Percentiles rank a stretch among this genome's conserved stretches.
Conservation (phyloP, 2,113 vertebrate genomes). For the Prochilodus magdalenae region DNA sequence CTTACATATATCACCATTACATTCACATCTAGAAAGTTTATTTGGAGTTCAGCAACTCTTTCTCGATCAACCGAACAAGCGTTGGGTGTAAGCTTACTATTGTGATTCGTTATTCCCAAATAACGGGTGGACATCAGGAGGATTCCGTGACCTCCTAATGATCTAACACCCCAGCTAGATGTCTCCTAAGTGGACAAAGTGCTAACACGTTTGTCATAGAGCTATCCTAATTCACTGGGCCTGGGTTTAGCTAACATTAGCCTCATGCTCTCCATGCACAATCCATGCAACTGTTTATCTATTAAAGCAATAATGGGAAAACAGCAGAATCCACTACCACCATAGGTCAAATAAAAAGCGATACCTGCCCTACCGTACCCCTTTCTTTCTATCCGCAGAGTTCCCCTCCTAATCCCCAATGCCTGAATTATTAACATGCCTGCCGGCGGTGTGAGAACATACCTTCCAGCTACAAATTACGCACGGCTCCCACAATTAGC, state of each 20-base stretch:
- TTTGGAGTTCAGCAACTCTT: no score
- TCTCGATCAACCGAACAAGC: no score
- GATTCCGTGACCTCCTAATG: no score
- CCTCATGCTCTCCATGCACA: neutral
- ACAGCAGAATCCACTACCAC: neutral
- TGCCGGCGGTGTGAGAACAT: conserved; percentile 58
- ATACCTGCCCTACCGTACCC: neutral
- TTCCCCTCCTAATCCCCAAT: conserved; percentile 51
- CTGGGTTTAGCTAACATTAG: neutral
- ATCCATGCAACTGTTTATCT: neutral
- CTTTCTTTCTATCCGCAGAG: conserved; percentile 10
- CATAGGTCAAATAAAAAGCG: neutral
- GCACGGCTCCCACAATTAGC: conserved; percentile 60
- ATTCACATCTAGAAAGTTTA: no score
- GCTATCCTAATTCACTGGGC: no score
- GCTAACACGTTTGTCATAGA: no score
- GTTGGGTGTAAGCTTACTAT: no score
- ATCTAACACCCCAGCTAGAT: no score
- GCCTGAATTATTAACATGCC: conserved; percentile 68
- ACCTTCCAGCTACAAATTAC: conserved; percentile 62
- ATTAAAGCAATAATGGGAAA: neutral
- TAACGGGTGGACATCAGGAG: no score
- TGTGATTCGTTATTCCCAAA: no score
- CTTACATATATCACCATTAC: no score
- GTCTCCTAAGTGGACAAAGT: no score